Conservation (phyloP, 2,888 invertebrate genomes). For the Drosophila eohydei region DNA sequence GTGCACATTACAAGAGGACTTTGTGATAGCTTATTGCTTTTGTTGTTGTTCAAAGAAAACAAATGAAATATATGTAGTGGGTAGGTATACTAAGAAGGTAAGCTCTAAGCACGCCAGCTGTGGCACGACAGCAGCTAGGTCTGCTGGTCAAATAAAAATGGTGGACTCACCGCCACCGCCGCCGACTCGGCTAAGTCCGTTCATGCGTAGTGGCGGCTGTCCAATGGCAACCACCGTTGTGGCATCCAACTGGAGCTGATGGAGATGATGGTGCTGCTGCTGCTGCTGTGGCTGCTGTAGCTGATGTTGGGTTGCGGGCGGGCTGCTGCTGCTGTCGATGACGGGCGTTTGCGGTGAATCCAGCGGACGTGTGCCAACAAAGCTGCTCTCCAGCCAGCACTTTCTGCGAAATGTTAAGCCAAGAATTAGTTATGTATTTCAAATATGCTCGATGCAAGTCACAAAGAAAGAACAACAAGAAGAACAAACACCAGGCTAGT, state of each 20-base stretch:
- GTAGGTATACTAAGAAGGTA: slow-evolving; percentile 17
- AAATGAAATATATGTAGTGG: slow-evolving; percentile 26
- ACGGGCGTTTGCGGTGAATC: slow-evolving; percentile 94
- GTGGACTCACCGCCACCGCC: slow-evolving; percentile 86
- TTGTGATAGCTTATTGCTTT: slow-evolving; percentile 19
- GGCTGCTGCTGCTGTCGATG: slow-evolving; percentile 85
- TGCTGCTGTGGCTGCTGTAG: slow-evolving; percentile 41
- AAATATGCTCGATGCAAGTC: not conserved
- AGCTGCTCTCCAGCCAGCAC: slow-evolving; percentile 97
- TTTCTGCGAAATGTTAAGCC: slow-evolving; percentile 82
- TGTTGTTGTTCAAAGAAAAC: slow-evolving; percentile 16
- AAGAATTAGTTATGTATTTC: not conserved
- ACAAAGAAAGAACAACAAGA: not conserved
- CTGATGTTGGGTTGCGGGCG: slow-evolving; percentile 40
- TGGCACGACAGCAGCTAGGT: slow-evolving; percentile 3
- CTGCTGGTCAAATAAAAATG: slow-evolving; percentile 76
- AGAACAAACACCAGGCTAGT: slow-evolving; percentile 41
- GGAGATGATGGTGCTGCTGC: slow-evolving; percentile 30
- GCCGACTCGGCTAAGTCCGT: slow-evolving; percentile 82
- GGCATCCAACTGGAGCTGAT: slow-evolving; percentile 52
- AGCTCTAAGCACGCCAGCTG: slow-evolving; percentile 42
- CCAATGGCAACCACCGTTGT: slow-evolving; percentile 40
- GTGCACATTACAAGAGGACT: slow-evolving; percentile 53
- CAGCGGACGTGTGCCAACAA: slow-evolving; percentile 93
- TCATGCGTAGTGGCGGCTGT: slow-evolving; percentile 83